Conservation (phyloP, 2,113 vertebrate species). For the Tachysurus fulvidraco region DNA sequence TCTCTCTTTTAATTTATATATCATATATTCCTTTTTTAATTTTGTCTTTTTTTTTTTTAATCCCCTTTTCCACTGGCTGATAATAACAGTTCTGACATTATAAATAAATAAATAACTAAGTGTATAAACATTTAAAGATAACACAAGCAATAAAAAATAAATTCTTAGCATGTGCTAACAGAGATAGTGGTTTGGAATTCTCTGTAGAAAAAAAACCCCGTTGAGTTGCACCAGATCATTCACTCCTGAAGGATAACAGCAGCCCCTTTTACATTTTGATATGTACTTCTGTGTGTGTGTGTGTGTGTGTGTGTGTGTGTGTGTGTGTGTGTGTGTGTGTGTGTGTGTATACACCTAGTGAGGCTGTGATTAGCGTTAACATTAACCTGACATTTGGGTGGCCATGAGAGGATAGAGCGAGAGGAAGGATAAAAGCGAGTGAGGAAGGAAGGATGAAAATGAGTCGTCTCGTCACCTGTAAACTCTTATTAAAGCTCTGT, state of each 20-base stretch:
- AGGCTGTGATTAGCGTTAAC: conserved; percentile 71
- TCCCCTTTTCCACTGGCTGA: no score
- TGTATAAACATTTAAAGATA: background rate
- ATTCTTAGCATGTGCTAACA: background rate
- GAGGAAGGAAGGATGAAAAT: conserved; percentile 60
- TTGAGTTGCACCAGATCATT: background rate
- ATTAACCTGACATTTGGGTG: conserved; percentile 26
- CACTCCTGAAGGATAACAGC: conserved; percentile 6
- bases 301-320: conserved; percentile 11
- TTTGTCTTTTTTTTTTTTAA: background rate
- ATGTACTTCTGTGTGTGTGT: conserved; percentile 2
- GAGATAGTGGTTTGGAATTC: background rate
- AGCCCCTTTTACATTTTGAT: background rate
- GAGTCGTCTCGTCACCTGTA: conserved; percentile 61
- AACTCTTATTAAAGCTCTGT: conserved; percentile 77
- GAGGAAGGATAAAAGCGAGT: conserved; percentile 67
- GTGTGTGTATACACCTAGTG: conserved; percentile 43
- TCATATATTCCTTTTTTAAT: no score
- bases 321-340: background rate
- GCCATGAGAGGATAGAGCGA: conserved; percentile 60
- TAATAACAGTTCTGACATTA: no score
- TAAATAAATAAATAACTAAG: no score
- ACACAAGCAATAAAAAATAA: background rate
- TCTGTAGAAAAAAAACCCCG: no score
- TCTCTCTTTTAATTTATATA: background rate